A percentile compares a stretch with the other conserved stretches of the same genome.
phyloP scores from a whole-genome alignment of 1,140 invertebrate species.

The Bombus difficillimus region DNA sequence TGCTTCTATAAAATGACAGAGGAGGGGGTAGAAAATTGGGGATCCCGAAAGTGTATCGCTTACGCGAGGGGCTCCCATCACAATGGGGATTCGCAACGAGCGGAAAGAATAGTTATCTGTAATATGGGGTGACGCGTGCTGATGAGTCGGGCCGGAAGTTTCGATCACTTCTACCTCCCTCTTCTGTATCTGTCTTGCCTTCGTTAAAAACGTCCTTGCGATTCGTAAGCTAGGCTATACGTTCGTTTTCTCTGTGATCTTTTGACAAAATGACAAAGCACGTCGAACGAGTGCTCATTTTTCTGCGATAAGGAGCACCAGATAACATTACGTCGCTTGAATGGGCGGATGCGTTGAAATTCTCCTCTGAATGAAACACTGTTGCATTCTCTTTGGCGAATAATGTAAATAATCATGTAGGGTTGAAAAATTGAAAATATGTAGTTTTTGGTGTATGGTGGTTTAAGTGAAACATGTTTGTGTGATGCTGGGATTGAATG shows the following conservation, averaged over 20 bases:
- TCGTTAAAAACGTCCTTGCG: slow-evolving; percentile 51
- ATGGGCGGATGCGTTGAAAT: neutral
- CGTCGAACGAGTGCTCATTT: neutral
- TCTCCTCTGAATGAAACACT: neutral
- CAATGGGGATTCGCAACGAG: slow-evolving; percentile 73
- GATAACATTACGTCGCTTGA: neutral
- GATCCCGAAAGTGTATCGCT: slow-evolving; percentile 74
- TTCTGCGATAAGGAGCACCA: neutral
- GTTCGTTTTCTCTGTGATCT: slow-evolving; percentile 11
- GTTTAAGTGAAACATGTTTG: too few relatives aligned
- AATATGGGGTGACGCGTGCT: slow-evolving; percentile 77
- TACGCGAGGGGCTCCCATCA: slow-evolving; percentile 69
- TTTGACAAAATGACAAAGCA: neutral
- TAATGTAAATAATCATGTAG: too few relatives aligned
- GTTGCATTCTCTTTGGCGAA: neutral
- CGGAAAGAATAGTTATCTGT: slow-evolving; percentile 80
- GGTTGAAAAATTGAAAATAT: too few relatives aligned
- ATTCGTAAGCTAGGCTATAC: neutral
- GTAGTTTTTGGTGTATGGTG: too few relatives aligned
- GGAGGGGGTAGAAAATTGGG: slow-evolving; percentile 32
- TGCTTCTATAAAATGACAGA: slow-evolving; percentile 25
- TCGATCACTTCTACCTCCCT: slow-evolving; percentile 65
- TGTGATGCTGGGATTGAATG: fast-evolving
- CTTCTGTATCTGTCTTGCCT: slow-evolving; percentile 19
- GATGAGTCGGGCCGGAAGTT: slow-evolving; percentile 79